phyloP scores from a whole-genome alignment of 2,888 invertebrate species.

The Acleris literana region DNA sequence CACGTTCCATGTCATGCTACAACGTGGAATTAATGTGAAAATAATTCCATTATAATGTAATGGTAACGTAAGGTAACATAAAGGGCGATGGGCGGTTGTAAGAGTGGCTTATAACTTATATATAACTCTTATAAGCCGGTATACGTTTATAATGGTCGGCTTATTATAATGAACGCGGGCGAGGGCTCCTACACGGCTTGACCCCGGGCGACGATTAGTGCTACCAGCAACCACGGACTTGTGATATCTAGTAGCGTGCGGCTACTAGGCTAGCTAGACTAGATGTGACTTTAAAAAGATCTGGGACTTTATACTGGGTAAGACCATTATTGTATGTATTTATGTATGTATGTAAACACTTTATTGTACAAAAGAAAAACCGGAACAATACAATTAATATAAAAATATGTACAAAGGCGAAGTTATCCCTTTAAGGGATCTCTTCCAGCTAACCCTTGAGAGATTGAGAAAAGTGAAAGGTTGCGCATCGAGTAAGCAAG shows the following conservation, averaged over 20 bases:
- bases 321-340: too few relatives aligned
- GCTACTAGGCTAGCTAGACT: slow-evolving; percentile 43
- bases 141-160: slow-evolving; percentile 58
- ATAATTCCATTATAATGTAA: slow-evolving; percentile 55
- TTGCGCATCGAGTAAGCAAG: too few relatives aligned
- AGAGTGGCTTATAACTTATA: not conserved
- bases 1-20: slow-evolving; percentile 38
- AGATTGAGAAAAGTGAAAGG: too few relatives aligned
- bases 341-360: too few relatives aligned
- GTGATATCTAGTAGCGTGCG: slow-evolving; percentile 60
- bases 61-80: slow-evolving; percentile 46
- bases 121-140: slow-evolving; percentile 8
- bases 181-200: slow-evolving; percentile 73
- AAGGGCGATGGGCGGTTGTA: slow-evolving; percentile 59
- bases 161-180: slow-evolving; percentile 81
- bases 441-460: too few relatives aligned
- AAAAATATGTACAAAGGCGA: too few relatives aligned
- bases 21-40: slow-evolving; percentile 52
- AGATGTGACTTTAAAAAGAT: slow-evolving; percentile 43
- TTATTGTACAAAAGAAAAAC: too few relatives aligned
- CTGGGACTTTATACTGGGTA: too few relatives aligned
- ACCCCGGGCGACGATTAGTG: slow-evolving; percentile 79
- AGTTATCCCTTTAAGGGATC: too few relatives aligned
- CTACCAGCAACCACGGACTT: slow-evolving; percentile 63
- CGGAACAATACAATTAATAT: too few relatives aligned